Conservation (phyloP, 37 sponge, comb jelly and placozoan genomes). For the Cladorhizidae sp. region DNA sequence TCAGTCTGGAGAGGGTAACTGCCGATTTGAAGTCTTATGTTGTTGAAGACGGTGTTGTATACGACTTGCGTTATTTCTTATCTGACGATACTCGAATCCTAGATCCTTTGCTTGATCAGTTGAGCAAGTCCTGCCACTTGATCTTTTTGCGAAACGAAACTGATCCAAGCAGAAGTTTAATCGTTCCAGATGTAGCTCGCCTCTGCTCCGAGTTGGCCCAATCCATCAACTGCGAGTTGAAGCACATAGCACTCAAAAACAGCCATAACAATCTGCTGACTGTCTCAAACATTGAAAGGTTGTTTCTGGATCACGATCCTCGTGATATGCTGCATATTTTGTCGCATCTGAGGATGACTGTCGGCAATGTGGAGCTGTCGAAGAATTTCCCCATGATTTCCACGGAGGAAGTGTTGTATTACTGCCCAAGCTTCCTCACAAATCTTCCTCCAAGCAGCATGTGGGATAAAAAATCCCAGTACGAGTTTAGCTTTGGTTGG, state of each 20-base stretch:
- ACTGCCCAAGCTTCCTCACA: neutral
- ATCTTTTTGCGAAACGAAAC: neutral
- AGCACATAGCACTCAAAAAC: neutral
- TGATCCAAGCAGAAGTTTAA: neutral
- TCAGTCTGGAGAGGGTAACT: neutral
- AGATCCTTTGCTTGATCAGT: too few relatives aligned
- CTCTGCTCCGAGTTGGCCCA: neutral
- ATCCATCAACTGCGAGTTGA: neutral
- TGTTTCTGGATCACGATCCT: neutral
- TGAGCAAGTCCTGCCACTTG: neutral
- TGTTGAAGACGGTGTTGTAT: neutral
- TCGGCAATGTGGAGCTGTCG: neutral
- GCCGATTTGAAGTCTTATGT: neutral
- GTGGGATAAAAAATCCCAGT: neutral
- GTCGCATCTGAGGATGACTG: neutral
- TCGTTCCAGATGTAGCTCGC: neutral
- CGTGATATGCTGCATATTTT: neutral
- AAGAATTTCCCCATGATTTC: too few relatives aligned
- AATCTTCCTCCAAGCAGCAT: neutral
- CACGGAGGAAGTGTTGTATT: neutral
- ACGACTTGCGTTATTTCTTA: conserved; percentile 2
- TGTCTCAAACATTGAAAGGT: neutral
- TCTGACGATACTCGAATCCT: neutral
- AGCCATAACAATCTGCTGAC: neutral
- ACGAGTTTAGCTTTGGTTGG: neutral